Percentiles rank a stretch among this genome's conserved stretches.
phyloP scores from a whole-genome alignment of 2,113 vertebrate genomes.

The Empidonax alnorum region DNA sequence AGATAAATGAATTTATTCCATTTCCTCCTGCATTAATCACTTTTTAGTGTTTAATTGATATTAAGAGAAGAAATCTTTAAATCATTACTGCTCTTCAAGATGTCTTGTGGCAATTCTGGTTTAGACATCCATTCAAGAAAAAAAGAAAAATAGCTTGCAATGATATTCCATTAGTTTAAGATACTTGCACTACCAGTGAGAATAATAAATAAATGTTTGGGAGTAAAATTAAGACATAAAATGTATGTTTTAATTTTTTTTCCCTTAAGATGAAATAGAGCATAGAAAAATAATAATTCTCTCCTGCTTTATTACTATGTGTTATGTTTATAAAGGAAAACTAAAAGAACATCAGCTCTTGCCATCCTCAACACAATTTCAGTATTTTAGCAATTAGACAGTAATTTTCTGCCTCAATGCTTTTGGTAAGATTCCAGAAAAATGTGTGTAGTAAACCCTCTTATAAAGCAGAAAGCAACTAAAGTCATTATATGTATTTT shows the following conservation, averaged over 20 bases:
- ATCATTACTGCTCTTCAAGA: neutral
- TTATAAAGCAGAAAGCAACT: neutral
- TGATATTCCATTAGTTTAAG: neutral
- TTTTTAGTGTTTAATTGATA: neutral
- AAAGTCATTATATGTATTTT: neutral
- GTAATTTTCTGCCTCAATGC: neutral
- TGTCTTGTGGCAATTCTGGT: neutral
- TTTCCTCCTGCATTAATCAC: neutral
- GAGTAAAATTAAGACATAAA: neutral
- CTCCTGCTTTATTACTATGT: neutral
- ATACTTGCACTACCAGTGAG: neutral
- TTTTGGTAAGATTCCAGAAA: neutral
- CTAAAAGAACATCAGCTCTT: neutral
- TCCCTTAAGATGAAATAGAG: neutral
- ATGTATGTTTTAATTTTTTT: neutral
- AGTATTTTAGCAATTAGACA: neutral
- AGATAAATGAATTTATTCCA: neutral
- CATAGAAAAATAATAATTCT: neutral
- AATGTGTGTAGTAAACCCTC: neutral
- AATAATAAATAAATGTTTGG: neutral
- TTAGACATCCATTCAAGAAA: neutral
- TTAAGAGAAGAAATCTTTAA: conserved; percentile 1
- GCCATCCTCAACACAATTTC: neutral
- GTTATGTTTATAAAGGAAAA: neutral
- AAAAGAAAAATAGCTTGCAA: neutral